Conservation (phyloP, 2,888 invertebrate species). For the Scaptodrosophila latifasciaeformis region DNA sequence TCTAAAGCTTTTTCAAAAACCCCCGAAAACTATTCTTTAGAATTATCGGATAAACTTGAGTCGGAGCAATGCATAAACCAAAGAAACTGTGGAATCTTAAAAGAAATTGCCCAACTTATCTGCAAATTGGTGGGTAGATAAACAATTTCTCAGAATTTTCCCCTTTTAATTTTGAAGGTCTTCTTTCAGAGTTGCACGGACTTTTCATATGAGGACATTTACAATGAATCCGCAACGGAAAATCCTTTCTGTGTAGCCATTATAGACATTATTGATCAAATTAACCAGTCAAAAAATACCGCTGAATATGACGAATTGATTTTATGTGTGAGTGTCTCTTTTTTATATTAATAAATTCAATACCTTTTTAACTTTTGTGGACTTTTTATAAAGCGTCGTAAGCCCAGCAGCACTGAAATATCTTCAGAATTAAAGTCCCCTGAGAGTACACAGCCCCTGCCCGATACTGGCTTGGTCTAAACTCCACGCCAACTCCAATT, state of each 20-base stretch:
- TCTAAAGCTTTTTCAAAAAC: neutral
- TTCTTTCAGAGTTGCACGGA: conserved; percentile 30
- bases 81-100: conserved; percentile 39
- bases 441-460: no score
- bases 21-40: no score
- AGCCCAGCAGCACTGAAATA: no score
- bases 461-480: no score
- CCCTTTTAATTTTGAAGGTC: neutral
- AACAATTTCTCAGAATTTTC: neutral
- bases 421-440: no score
- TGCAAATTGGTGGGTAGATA: conserved; percentile 44
- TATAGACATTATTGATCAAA: conserved; percentile 25
- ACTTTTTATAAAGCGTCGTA: no score
- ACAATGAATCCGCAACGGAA: neutral
- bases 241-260: conserved; percentile 62
- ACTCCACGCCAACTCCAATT: no score
- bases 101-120: conserved; percentile 55
- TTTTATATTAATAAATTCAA: neutral
- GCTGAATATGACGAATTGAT: neutral
- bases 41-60: conserved; percentile 29
- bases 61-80: conserved; percentile 23
- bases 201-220: conserved; percentile 52
- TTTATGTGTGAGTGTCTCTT: conserved; percentile 16
- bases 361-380: no score
- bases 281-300: conserved; percentile 1